phyloP scores from a whole-genome alignment of 2,797 vertebrate species.

The Propithecus perrieri region DNA sequence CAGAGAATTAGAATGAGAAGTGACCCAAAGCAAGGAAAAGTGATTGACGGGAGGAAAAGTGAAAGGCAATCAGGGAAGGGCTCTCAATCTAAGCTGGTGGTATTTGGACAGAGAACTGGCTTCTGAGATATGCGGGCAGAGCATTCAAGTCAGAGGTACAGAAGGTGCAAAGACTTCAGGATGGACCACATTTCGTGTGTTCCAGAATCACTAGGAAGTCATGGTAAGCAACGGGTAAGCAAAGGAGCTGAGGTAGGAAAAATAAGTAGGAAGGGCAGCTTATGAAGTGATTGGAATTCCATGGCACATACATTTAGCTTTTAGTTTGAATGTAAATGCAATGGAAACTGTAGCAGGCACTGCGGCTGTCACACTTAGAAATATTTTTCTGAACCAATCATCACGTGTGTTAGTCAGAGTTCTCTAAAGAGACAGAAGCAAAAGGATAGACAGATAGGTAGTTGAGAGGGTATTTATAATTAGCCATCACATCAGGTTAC shows the following conservation, averaged over 20 bases:
- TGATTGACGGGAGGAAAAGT: background rate
- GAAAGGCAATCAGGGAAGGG: background rate
- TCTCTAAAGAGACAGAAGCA: background rate
- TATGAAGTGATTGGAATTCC: background rate
- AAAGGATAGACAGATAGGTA: background rate
- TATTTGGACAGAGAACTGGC: background rate
- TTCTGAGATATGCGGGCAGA: background rate
- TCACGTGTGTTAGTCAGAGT: background rate
- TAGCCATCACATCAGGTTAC: background rate
- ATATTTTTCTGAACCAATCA: background rate
- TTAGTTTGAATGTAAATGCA: background rate
- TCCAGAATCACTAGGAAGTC: background rate
- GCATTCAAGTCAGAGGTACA: background rate
- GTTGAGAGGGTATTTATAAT: no score
- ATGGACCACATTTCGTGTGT: background rate
- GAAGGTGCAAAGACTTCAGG: background rate
- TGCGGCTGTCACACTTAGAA: background rate
- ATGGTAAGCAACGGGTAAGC: background rate
- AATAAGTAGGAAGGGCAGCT: background rate
- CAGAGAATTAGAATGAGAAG: background rate
- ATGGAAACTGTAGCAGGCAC: background rate
- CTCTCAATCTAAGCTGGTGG: background rate
- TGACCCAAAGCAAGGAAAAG: background rate
- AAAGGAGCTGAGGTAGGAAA: background rate
- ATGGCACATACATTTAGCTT: background rate